phyloP scores from a whole-genome alignment of 2,113 vertebrate genomes.

The Lepisosteus oculatus region DNA sequence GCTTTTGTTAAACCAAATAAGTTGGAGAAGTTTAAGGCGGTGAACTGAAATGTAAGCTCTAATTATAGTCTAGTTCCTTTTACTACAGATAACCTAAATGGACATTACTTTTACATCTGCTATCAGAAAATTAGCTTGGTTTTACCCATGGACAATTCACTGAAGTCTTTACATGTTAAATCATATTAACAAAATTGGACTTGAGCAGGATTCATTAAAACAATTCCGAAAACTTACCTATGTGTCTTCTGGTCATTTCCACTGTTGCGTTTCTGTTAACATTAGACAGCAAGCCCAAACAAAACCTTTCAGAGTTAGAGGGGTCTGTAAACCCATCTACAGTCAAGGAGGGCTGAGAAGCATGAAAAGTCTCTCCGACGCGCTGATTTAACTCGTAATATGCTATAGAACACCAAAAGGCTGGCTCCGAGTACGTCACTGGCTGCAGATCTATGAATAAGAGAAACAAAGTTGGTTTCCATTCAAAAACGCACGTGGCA shows the following conservation, averaged over 20 bases:
- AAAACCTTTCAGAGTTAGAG: slow-evolving; percentile 96
- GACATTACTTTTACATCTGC: no score
- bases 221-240: slow-evolving; percentile 69
- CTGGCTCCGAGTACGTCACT: slow-evolving; percentile 94
- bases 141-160: no score
- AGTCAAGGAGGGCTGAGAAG: slow-evolving; percentile 92
- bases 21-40: no score
- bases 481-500: no score
- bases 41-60: no score
- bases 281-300: slow-evolving; percentile 92
- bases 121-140: no score
- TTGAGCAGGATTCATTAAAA: no score
- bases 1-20: no score
- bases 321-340: slow-evolving; percentile 97
- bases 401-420: slow-evolving; percentile 98
- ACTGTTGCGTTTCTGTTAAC: slow-evolving; percentile 97
- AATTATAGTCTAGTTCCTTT: no score
- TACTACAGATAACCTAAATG: no score
- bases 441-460: slow-evolving; percentile 83
- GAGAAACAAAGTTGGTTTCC: background rate
- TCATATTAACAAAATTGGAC: no score
- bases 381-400: slow-evolving; percentile 98
- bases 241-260: slow-evolving; percentile 97
- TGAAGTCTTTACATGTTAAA: no score
- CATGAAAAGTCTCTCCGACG: slow-evolving; percentile 96